Base-by-base conservation (phyloP, 1,140 invertebrate species). In the Eufriesea mexicana region DNA sequence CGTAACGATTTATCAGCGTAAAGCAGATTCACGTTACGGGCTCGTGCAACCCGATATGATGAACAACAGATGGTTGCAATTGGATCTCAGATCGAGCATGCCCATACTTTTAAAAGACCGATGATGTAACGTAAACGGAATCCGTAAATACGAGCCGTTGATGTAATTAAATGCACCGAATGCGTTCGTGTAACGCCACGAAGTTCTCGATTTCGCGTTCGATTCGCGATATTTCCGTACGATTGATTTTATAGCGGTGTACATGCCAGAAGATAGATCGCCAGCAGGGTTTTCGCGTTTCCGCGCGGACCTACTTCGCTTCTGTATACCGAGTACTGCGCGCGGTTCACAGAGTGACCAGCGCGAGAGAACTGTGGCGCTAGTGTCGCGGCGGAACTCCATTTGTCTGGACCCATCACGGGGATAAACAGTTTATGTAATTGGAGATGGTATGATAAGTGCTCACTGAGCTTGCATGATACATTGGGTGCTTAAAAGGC, bases 11-110 rank as follows among this genome's bases (percentile, higher is more conserved):
- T 84, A 83, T 83, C 81, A 71, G 42, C 75, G 49, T 49, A 66
- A 49, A 28, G 66, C 55, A 83, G 75, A 78, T 78, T 83, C 81
- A 35, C 75, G 71, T 77, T 77, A 71, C 81, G 14, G 55, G 6
- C 28, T 77, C 62, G 66, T n/a, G 81, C 28, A 83, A 77, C 74
- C 75, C 8, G 81, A 83, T 70, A 83, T 28, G 81, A 62, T 71
- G 81, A 70, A 83, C 75, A 83, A 83, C 75, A 83, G 75, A 83
- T 77, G 81, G 75, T 70, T 64, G 81, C 66, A 77, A 83, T 83
- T 54, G 81, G 81, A 83, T 70, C 81, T 78, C 18, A 28, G 81
- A 70, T 78, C n/a, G 74, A 45, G 80, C 74, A 28, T 49, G 23
- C 51, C n/a, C 18, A n/a, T 45, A 78, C 55, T 61, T 68, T 59